Percentiles rank a stretch among this genome's conserved stretches.
Evolutionary conservation across 1,140 invertebrate genomes (phyloP).

Genomic region (Habropoda laboriosa): DNA sequence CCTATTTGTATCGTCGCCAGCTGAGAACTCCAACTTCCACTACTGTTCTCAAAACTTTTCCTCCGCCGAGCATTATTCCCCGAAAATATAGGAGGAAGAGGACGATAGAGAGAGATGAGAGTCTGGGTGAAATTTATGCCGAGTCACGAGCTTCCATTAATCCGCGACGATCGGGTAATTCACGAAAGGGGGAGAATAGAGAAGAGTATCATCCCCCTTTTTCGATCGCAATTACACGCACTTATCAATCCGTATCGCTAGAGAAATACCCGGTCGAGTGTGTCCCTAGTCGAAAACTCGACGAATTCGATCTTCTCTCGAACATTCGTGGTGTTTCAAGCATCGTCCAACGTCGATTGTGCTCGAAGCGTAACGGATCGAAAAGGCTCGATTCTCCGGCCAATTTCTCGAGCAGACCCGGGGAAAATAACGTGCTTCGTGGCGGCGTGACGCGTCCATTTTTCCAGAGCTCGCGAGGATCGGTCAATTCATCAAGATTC

Average conservation of each 20-base stretch:
- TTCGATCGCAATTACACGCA: slow-evolving; percentile 27
- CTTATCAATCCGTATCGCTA: slow-evolving; percentile 37
- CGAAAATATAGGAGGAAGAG: background rate
- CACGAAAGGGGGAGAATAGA: slow-evolving; percentile 4
- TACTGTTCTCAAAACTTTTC: background rate
- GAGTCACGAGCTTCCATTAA: slow-evolving; percentile 34
- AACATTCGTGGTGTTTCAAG: no score
- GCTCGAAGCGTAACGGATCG: background rate
- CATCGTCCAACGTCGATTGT: background rate
- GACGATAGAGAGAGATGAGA: background rate
- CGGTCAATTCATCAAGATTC: slow-evolving; percentile 64
- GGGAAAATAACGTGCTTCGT: slow-evolving; percentile 13
- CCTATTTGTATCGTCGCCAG: slow-evolving; percentile 33
- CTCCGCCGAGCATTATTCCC: background rate
- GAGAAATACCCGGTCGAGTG: no score
- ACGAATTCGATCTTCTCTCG: slow-evolving; percentile 29
- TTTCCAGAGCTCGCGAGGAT: slow-evolving; percentile 36
- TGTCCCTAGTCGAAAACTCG: no score
- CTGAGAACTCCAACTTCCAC: background rate
- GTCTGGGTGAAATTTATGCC: slow-evolving; percentile 15
- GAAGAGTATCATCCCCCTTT: no score
- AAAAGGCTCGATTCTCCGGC: no score
- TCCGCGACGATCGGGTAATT: slow-evolving; percentile 27
- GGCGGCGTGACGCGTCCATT: slow-evolving; percentile 53
- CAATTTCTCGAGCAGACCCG: background rate